phyloP scores from a whole-genome alignment of 37 sponge, comb jelly and placozoan genomes.

The Tethya wilhelma region DNA sequence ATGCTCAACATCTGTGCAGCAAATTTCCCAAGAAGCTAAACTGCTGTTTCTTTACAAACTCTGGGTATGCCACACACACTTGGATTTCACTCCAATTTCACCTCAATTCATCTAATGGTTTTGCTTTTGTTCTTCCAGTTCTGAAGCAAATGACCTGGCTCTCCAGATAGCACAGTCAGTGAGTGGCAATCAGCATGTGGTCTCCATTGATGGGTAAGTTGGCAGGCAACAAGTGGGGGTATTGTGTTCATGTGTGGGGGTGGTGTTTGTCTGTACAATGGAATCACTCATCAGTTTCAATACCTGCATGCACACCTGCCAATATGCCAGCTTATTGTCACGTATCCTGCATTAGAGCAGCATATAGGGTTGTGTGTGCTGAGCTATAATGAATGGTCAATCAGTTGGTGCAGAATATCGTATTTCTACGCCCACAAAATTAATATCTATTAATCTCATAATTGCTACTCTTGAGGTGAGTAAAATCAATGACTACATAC shows the following conservation, averaged over 20 bases:
- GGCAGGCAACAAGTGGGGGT: too few relatives aligned
- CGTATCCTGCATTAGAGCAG: not conserved
- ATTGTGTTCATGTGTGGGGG: too few relatives aligned
- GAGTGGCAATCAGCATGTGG: conserved; percentile 53
- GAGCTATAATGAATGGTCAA: too few relatives aligned
- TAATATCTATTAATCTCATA: too few relatives aligned
- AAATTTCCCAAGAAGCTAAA: conserved; percentile 64
- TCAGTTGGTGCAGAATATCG: too few relatives aligned
- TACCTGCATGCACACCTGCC: too few relatives aligned
- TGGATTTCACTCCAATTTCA: not conserved
- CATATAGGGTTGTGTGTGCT: not conserved
- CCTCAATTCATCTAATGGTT: not conserved
- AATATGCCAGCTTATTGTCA: too few relatives aligned
- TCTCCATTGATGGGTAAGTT: conserved; percentile 70
- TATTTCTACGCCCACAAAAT: too few relatives aligned
- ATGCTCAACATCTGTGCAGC: conserved; percentile 65
- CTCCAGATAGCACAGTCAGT: conserved; percentile 73
- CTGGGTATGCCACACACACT: conserved; percentile 46
- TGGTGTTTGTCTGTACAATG: too few relatives aligned
- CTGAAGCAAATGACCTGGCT: conserved; percentile 91
- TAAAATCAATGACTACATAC: too few relatives aligned
- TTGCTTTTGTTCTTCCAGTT: conserved; percentile 33
- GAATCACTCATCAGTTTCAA: too few relatives aligned
- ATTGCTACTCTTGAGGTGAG: too few relatives aligned
- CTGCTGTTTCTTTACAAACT: conserved; percentile 82